Base-by-base conservation (phyloP, 2,888 invertebrate species). In the Blastobasis adustella region DNA sequence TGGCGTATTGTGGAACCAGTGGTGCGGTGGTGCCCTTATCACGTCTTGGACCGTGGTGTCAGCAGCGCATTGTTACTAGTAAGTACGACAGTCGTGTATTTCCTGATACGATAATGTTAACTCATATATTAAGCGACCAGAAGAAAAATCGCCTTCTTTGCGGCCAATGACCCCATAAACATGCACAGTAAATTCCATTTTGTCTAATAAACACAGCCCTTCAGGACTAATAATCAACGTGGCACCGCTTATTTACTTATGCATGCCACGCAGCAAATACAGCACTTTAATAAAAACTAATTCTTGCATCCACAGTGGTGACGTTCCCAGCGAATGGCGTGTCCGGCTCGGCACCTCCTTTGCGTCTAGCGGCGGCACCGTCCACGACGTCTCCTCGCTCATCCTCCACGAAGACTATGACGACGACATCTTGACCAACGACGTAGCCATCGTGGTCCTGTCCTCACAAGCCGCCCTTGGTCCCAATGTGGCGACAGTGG, bases 11-110 rank as follows among this genome's bases (percentile, higher is more conserved):
- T 79, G 77, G 76, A 50, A 4, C 36, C 75, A 75, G 54, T 52
- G 56, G 3, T 79, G 81, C 53, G 79, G 79, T 0, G 79, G 76
- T 3, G 60, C 76, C 6, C 57, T 81, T 7, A 45, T 83, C 46
- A 79, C 68, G n/a, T 4, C 51, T 4, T 59, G 4, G 5, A 10
- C 61, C 1, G 58, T 82, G 0, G 53, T 81, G 10, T 76, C 82
- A 1, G 80, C 82, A 49, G 75, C 79, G 49, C 79, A 80, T 53
- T 82, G 82, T 54, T 76, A 57, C 58, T 10, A 45, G 82, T 82
- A 65, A 23, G 23, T 23, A 23, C 23, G 1, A 23, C 3, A 23
- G 23, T 23, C 23, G 23, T 23, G 23, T 23, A 23, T 23, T 3
- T 23, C 23, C 23, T 23, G 23, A 23, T 23, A 23, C 23, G 23